These are phyloP conservation scores for Falco cherrug DNA, from an alignment of 2,797 vertebrate genomes.

Conservation along the genomic window DNA sequence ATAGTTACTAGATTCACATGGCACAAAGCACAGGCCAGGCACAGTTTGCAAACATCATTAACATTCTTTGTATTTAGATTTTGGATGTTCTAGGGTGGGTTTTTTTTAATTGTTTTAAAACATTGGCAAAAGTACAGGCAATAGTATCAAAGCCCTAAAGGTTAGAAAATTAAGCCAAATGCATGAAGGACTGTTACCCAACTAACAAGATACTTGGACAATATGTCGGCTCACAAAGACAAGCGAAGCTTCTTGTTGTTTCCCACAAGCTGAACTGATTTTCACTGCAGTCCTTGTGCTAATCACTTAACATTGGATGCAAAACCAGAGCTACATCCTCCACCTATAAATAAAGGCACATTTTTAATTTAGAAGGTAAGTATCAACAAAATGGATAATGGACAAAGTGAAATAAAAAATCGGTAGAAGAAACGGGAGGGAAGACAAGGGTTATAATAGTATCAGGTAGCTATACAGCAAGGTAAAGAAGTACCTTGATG, in stretches of 20 bases:
- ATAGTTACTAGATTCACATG: neutral
- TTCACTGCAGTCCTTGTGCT: neutral
- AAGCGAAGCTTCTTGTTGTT: neutral
- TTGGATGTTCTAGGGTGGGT: neutral
- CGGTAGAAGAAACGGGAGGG: neutral
- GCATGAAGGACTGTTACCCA: neutral
- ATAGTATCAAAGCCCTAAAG: constrained; percentile 10
- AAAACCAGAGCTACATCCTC: neutral
- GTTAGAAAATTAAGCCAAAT: constrained; percentile 13
- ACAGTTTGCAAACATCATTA: neutral
- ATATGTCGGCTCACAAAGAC: neutral
- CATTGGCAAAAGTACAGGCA: neutral
- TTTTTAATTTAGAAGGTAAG: neutral
- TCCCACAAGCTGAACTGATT: neutral
- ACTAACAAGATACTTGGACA: neutral
- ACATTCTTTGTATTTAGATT: neutral
- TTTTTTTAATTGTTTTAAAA: neutral
- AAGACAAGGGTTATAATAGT: neutral
- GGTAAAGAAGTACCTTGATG: neutral
- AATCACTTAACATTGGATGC: neutral
- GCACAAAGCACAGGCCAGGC: neutral
- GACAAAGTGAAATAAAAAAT: neutral
- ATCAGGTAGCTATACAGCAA: neutral
- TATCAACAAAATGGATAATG: neutral
- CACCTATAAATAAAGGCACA: neutral